Percentiles rank a stretch among this genome's conserved stretches.
Evolutionary conservation across 2,888 invertebrate species (phyloP).

Genomic region (Myathropa florea): DNA sequence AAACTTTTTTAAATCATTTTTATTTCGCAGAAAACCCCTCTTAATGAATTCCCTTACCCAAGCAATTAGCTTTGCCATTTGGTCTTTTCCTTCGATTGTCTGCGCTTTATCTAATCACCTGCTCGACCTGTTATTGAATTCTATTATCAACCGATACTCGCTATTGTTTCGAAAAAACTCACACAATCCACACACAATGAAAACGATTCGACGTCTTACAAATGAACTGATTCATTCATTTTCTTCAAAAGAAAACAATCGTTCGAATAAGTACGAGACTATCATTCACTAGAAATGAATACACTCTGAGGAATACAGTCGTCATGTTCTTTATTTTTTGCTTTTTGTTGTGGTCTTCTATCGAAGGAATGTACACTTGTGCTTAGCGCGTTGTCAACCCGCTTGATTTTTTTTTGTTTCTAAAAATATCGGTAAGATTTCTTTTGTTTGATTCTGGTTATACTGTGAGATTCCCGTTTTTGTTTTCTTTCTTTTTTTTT

Average conservation of each 20-base stretch:
- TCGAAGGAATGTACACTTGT: not conserved
- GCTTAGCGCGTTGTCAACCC: not conserved
- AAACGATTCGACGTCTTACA: not conserved
- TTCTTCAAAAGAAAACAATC: not conserved
- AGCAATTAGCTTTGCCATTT: not conserved
- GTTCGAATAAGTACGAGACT: not conserved
- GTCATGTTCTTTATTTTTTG: not conserved
- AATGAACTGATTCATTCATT: not conserved
- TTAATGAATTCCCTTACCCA: not conserved
- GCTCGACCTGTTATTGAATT: slow-evolving; percentile 26
- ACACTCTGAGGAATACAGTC: not conserved
- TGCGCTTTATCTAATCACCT: slow-evolving; percentile 38
- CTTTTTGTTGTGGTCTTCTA: not conserved
- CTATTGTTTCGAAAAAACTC: not conserved
- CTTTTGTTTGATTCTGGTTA: not conserved
- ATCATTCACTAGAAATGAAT: not conserved
- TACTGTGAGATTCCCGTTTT: not conserved
- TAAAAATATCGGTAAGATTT: not conserved
- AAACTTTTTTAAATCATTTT: not conserved
- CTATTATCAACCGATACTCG: not conserved
- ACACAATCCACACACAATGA: not conserved
- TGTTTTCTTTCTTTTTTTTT: not conserved
- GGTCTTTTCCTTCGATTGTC: not conserved
- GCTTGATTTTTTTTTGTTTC: not conserved
- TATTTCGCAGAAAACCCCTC: not conserved